Conservation (phyloP, 2,888 invertebrate genomes). For the Tiphia femorata region DNA sequence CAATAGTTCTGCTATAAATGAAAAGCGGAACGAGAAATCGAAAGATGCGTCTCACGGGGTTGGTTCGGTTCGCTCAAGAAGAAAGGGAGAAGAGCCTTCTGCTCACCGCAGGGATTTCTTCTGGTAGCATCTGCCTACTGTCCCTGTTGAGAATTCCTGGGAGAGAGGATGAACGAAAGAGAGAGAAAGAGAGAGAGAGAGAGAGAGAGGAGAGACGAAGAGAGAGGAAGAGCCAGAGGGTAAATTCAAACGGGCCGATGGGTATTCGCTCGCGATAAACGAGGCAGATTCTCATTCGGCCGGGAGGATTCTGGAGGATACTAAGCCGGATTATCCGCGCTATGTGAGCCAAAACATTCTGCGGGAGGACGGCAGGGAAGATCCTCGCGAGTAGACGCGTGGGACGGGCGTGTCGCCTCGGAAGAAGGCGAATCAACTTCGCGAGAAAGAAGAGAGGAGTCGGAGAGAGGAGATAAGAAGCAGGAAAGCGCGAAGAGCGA, state of each 20-base stretch:
- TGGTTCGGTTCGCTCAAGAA: too few species aligned
- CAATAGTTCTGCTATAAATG: too few species aligned
- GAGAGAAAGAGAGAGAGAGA: slow-evolving; percentile 26
- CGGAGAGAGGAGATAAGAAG: too few species aligned
- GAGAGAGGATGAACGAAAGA: slow-evolving; percentile 6
- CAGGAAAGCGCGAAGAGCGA: too few species aligned
- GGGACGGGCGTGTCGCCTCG: too few species aligned
- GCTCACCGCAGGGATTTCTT: slow-evolving; percentile 25
- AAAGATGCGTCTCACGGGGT: too few species aligned
- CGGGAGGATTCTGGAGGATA: slow-evolving; percentile 48
- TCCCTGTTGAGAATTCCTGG: slow-evolving; percentile 24
- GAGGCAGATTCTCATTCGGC: slow-evolving; percentile 48
- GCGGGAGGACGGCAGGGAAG: slow-evolving; percentile 28
- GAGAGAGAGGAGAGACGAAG: not conserved
- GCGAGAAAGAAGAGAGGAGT: too few species aligned
- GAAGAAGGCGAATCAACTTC: too few species aligned
- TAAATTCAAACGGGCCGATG: slow-evolving; percentile 21
- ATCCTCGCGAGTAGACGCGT: too few species aligned
- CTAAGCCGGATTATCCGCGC: slow-evolving; percentile 67
- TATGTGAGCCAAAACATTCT: slow-evolving; percentile 59
- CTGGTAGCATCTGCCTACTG: slow-evolving; percentile 53
- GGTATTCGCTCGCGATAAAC: slow-evolving; percentile 29
- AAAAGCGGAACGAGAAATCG: too few species aligned
- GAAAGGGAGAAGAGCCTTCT: slow-evolving; percentile 19
- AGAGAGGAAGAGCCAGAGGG: not conserved